A percentile compares a stretch with the other conserved stretches of the same genome.
phyloP scores from a whole-genome alignment of 2,113 vertebrate species.

The Clarias macrocephalus region DNA sequence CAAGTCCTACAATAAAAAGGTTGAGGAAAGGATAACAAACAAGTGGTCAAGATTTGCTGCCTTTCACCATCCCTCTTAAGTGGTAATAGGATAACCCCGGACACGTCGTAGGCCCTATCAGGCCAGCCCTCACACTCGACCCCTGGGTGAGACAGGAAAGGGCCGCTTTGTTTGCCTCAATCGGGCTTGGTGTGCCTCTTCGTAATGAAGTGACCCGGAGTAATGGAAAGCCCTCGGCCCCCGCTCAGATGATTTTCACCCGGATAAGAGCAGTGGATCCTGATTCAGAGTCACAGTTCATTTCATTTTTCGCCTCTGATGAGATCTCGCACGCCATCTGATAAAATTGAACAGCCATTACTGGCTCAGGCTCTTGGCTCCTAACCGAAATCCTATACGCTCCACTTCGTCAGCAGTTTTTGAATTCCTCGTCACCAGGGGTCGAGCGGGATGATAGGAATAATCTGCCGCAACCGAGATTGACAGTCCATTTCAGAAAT shows the following conservation, averaged over 20 bases:
- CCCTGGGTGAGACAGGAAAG: conserved; percentile 93
- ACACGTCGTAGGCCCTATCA: conserved; percentile 95
- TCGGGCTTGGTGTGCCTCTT: conserved; percentile 87
- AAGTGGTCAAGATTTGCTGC: conserved; percentile 92
- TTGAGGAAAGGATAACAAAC: conserved; percentile 80
- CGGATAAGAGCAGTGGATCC: conserved; percentile 99
- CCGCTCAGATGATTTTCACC: conserved; percentile 96
- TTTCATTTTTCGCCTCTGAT: conserved; percentile 99
- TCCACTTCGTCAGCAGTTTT: conserved; percentile 99
- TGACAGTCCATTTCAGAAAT: conserved; percentile 99
- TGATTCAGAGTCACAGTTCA: conserved; percentile 99
- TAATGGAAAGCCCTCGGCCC: conserved; percentile 98
- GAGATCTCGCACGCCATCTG: conserved; percentile 99
- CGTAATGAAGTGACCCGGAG: conserved; percentile 99
- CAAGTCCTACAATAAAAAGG: conserved; percentile 72
- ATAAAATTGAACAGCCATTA: conserved; percentile 99
- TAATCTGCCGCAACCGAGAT: conserved; percentile 98
- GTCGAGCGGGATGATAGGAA: conserved; percentile 96
- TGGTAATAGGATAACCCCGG: conserved; percentile 99
- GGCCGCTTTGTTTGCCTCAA: conserved; percentile 93
- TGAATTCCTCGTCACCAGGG: conserved; percentile 92
- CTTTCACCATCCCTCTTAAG: conserved; percentile 98
- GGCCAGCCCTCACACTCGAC: conserved; percentile 97
- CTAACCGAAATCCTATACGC: conserved; percentile 99
- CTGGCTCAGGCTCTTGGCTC: conserved; percentile 89